phyloP scores from a whole-genome alignment of 2,113 vertebrate species.

The Neolamprologus devosi region DNA sequence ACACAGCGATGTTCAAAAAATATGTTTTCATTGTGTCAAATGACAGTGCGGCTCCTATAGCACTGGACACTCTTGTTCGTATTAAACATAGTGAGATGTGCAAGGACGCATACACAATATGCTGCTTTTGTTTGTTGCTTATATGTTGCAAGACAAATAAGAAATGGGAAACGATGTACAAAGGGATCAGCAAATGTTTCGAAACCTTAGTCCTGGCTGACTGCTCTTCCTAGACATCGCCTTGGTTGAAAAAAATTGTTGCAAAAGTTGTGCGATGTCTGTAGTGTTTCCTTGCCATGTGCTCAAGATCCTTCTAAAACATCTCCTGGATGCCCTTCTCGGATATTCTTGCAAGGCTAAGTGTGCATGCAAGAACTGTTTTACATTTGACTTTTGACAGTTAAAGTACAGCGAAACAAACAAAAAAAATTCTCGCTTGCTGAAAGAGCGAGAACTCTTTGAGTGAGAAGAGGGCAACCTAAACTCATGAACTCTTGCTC shows the following conservation, averaged over 20 bases:
- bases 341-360: neutral
- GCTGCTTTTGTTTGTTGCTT: neutral
- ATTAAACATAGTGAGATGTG: neutral
- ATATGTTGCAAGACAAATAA: neutral
- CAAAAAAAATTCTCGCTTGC: neutral
- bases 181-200: neutral
- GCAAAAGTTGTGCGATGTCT: neutral
- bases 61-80: neutral
- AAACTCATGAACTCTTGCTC: neutral
- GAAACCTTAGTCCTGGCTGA: neutral
- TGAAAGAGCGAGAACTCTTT: neutral
- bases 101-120: neutral
- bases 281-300: neutral
- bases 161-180: neutral
- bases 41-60: neutral
- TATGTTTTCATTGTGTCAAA: neutral
- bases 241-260: neutral
- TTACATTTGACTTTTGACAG: neutral
- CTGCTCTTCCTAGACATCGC: neutral
- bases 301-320: neutral
- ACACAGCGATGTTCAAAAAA: neutral
- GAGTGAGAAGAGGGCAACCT: neutral
- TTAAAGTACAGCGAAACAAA: neutral
- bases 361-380: neutral
- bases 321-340: neutral